Base-by-base conservation (phyloP, 2,113 vertebrate genomes). In the Anoplopoma fimbria region DNA sequence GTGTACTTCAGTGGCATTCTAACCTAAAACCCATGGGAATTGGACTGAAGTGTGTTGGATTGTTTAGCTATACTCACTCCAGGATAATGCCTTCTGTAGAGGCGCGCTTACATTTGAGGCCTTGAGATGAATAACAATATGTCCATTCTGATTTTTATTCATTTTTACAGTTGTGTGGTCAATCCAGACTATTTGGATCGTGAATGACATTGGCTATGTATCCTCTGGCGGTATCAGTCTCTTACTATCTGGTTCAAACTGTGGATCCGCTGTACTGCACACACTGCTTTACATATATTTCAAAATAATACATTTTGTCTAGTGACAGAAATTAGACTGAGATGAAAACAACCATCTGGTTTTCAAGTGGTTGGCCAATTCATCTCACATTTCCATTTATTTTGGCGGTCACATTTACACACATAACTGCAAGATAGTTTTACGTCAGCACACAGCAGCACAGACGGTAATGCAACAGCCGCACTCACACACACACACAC, bases 1-100 rank as follows among this genome's bases (percentile, higher is more conserved):
- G 74, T 93, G 75, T 86, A 88, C 94, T 93, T 93, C 91, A 94
- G 90, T 88, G 90, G 91, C 89, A 89, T 93, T 90, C 84, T 86
- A 90, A 93, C 89, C 90, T 85, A 77, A 91, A 91, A 89, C 89
- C 89, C 81, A 83, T 42, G 87, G 75, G 91, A 94, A 93, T 93
- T 79, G 82, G 68, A 82, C 86, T 90, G 87, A 92, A 94, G 93
- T 92, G 91, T 81, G 90, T 86, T 90, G 90, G 87, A 91, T 93
- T 90, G 89, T 90, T 92, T 87, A 82, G 72, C 73, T 83, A 73
- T 75, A 84, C 87, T 91, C 88, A 85, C 88, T 91, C 81, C 76
- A 71, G 76, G 58, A 85, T 88, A 85, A 88, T 84, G 75, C 85
- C 42, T 89, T 81, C 88, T 87, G 76, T 83, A 84, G 81, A 86